Evolutionary conservation across 2,113 vertebrate genomes (phyloP).

Genomic region (Butorides virescens): DNA sequence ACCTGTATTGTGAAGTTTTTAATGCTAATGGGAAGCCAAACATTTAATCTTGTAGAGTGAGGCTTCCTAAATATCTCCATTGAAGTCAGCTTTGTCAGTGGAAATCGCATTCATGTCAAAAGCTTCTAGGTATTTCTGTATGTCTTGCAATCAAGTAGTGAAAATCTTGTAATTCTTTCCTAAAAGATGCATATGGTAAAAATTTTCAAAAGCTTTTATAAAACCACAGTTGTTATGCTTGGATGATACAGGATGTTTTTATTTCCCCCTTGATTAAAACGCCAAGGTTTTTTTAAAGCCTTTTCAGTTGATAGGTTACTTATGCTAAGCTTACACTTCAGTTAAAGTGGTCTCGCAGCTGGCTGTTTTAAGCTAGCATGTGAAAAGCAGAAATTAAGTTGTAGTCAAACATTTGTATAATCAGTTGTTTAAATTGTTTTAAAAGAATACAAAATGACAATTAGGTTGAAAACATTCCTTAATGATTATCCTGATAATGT

Average conservation of each 20-base stretch:
- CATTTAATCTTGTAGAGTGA: background rate
- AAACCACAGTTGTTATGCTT: background rate
- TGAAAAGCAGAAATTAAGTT: background rate
- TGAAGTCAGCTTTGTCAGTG: background rate
- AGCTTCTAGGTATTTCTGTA: background rate
- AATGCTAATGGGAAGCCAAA: background rate
- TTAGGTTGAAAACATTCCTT: background rate
- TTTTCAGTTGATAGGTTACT: background rate
- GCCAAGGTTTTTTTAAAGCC: background rate
- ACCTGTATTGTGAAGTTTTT: background rate
- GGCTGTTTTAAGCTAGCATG: background rate
- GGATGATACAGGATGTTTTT: background rate
- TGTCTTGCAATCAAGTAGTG: background rate
- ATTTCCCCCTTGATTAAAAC: background rate
- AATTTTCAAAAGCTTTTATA: background rate
- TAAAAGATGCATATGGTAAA: background rate
- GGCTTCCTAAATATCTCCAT: background rate
- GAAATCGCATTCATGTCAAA: background rate
- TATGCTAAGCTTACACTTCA: background rate
- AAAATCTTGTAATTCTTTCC: background rate
- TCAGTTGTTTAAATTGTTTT: background rate
- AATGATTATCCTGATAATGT: background rate
- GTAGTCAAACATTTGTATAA: background rate
- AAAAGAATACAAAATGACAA: background rate
- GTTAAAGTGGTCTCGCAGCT: background rate